A percentile compares a stretch with the other conserved stretches of the same genome.
Conservation (phyloP, 2,797 vertebrate genomes). For the Karalla daura region DNA sequence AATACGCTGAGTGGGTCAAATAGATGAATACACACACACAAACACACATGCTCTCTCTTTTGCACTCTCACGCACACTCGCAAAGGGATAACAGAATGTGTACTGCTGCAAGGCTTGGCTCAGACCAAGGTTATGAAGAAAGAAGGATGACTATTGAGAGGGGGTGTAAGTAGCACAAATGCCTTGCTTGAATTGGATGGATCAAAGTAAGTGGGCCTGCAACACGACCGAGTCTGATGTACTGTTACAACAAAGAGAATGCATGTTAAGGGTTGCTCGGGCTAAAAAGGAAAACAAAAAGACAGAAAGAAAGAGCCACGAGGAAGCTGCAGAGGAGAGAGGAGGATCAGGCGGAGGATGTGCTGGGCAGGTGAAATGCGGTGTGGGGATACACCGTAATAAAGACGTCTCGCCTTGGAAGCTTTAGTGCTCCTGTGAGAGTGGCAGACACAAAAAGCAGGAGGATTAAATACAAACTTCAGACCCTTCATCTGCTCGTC, state of each 20-base stretch:
- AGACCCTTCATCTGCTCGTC: conserved; percentile 51
- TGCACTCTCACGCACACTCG: conserved; percentile 6
- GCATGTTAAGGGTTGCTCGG: conserved; percentile 18
- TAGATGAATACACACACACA: background rate
- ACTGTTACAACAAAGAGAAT: conserved; percentile 36
- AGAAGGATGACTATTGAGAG: conserved; percentile 24
- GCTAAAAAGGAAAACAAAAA: conserved; percentile 7
- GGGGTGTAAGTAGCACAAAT: conserved; percentile 47
- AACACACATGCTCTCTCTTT: background rate
- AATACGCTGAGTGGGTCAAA: background rate
- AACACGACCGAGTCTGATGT: conserved; percentile 38
- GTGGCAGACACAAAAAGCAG: conserved; percentile 68
- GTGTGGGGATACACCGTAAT: conserved; percentile 51
- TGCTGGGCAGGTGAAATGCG: conserved; percentile 54
- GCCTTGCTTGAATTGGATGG: conserved; percentile 44
- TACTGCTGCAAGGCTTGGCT: conserved; percentile 40
- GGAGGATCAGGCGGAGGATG: conserved; percentile 35
- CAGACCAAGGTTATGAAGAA: conserved; percentile 30
- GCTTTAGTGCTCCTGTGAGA: conserved; percentile 65
- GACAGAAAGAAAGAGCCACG: background rate
- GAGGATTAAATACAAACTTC: conserved; percentile 60
- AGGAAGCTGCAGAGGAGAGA: conserved; percentile 4
- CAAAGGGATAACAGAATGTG: conserved; percentile 20
- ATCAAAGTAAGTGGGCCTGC: conserved; percentile 53
- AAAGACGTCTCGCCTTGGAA: conserved; percentile 59